A percentile compares a stretch with the other conserved stretches of the same genome.
phyloP scores from a whole-genome alignment of 2,797 vertebrate genomes.

The Notolepis coatsorum region DNA sequence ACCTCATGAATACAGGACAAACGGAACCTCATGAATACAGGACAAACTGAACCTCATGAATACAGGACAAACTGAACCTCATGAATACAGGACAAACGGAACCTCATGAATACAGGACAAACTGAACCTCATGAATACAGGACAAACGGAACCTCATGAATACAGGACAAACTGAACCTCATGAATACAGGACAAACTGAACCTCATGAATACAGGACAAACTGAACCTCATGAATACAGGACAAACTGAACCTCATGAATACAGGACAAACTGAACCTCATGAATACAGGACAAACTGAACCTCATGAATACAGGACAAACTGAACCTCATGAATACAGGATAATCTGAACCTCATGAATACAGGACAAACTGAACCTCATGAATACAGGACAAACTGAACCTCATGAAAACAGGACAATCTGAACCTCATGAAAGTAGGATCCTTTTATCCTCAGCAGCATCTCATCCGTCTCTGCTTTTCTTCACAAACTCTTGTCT shows the following conservation, averaged over 20 bases:
- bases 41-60: neutral
- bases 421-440: no score
- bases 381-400: neutral
- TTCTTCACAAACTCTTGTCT: slow-evolving; percentile 16
- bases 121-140: neutral
- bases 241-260: neutral
- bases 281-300: neutral
- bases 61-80: slow-evolving; percentile 7
- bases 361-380: slow-evolving; percentile 7
- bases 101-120: slow-evolving; percentile 1
- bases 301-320: slow-evolving; percentile 1
- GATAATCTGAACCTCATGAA: neutral
- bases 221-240: neutral
- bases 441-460: neutral
- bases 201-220: slow-evolving; percentile 1
- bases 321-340: neutral
- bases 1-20: no score
- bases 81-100: neutral
- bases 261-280: slow-evolving; percentile 7
- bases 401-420: neutral
- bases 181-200: neutral
- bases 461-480: slow-evolving; percentile 18
- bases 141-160: neutral
- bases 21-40: neutral
- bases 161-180: slow-evolving; percentile 7